These are phyloP conservation scores for Lepus timidus DNA, from an alignment of 2,113 vertebrate species.

Conservation along the genomic window DNA sequence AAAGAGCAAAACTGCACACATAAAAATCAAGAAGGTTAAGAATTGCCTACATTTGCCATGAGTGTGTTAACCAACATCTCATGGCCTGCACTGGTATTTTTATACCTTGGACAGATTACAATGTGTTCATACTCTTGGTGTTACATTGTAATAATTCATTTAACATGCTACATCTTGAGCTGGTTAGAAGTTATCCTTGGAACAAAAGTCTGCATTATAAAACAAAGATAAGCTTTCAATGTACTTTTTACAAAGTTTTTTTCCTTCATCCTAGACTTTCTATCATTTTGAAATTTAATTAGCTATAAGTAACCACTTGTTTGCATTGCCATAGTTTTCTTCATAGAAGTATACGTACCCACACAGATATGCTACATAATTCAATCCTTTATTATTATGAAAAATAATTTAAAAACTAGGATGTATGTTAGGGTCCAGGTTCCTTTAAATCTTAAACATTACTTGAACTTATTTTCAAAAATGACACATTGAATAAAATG, in stretches of 20 bases:
- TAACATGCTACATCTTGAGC: conserved; percentile 43
- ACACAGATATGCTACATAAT: neutral
- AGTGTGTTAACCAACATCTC: conserved; percentile 61
- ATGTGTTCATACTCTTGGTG: neutral
- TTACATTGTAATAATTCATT: neutral
- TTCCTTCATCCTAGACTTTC: conserved; percentile 21
- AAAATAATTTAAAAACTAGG: neutral
- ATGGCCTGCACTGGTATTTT: neutral
- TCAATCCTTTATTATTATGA: neutral
- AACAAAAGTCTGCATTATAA: neutral
- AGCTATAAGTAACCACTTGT: neutral
- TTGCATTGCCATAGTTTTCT: neutral
- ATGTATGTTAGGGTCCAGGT: neutral
- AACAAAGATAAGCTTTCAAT: conserved; percentile 35
- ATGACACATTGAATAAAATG: neutral
- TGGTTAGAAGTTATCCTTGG: conserved; percentile 27
- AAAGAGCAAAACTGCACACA: conserved; percentile 67
- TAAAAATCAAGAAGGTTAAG: conserved; percentile 68
- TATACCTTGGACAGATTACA: neutral
- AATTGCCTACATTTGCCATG: neutral
- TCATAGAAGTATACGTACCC: neutral
- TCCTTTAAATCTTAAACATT: neutral
- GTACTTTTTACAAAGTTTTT: neutral
- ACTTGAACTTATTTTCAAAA: neutral
- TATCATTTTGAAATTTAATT: conserved; percentile 39